These are phyloP conservation scores for Terrapene triunguis DNA, from an alignment of 2,113 vertebrate species.

Conservation along the genomic window DNA sequence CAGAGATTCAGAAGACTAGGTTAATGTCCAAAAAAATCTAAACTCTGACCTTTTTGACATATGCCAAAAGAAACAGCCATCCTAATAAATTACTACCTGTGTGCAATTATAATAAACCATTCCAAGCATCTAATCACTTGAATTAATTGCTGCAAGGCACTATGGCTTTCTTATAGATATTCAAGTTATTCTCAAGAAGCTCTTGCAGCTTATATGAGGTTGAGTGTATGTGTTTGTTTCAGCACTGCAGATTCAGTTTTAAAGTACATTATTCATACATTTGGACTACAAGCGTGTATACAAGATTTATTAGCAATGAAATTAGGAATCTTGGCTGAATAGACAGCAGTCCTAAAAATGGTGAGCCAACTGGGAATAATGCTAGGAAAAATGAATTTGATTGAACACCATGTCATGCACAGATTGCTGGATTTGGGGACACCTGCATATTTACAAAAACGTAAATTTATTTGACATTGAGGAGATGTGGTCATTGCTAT, in stretches of 20 bases:
- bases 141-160: slow-evolving; percentile 81
- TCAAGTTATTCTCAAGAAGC: slow-evolving; percentile 49
- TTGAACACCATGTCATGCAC: not conserved
- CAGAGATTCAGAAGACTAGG: slow-evolving; percentile 82
- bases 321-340: not conserved
- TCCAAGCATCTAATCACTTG: slow-evolving; percentile 77
- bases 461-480: not conserved
- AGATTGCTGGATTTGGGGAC: not conserved
- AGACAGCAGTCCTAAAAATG: not conserved
- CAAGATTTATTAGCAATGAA: not conserved
- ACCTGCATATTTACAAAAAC: slow-evolving; percentile 30
- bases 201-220: not conserved
- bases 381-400: slow-evolving; percentile 12
- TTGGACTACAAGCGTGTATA: not conserved
- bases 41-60: slow-evolving; percentile 85
- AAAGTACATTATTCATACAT: slow-evolving; percentile 18
- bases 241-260: not conserved
- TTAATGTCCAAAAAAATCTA: slow-evolving; percentile 84
- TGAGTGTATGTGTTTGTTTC: not conserved
- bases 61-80: slow-evolving; percentile 81
- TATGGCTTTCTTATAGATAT: slow-evolving; percentile 52
- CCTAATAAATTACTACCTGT: slow-evolving; percentile 82
- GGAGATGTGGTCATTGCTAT: not conserved
- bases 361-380: not conserved
- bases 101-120: slow-evolving; percentile 82